phyloP scores from a whole-genome alignment of 2,113 vertebrate species.

The Rana temporaria region DNA sequence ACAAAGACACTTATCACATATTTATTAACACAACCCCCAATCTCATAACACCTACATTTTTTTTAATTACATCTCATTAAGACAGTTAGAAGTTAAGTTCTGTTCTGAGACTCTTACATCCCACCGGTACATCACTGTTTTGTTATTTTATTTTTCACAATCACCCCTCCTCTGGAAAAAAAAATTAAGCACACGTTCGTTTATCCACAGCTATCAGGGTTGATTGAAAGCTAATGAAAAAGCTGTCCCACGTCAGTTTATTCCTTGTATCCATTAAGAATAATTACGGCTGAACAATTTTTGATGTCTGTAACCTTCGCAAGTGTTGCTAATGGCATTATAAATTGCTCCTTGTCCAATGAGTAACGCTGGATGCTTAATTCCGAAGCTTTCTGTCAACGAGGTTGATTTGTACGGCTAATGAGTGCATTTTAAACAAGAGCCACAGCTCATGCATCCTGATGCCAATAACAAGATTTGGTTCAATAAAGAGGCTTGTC shows the following conservation, averaged over 20 bases:
- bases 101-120: slow-evolving; percentile 78
- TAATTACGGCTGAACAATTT: slow-evolving; percentile 99
- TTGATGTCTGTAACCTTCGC: slow-evolving; percentile 99
- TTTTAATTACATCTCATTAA: slow-evolving; percentile 84
- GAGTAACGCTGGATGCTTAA: slow-evolving; percentile 96
- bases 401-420: slow-evolving; percentile 99
- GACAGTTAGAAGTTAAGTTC: slow-evolving; percentile 82
- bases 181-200: slow-evolving; percentile 88
- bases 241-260: slow-evolving; percentile 98
- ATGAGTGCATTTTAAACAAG: slow-evolving; percentile 99
- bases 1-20: neutral
- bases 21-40: slow-evolving; percentile 2
- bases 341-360: slow-evolving; percentile 99
- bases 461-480: slow-evolving; percentile 95
- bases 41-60: slow-evolving; percentile 26
- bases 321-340: slow-evolving; percentile 99
- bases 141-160: slow-evolving; percentile 60
- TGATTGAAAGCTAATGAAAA: slow-evolving; percentile 99
- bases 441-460: slow-evolving; percentile 97
- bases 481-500: slow-evolving; percentile 99
- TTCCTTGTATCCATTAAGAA: slow-evolving; percentile 99
- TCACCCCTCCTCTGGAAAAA: slow-evolving; percentile 4
- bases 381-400: slow-evolving; percentile 99
- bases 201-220: slow-evolving; percentile 91
- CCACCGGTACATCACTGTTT: slow-evolving; percentile 91